Percentiles rank a stretch among this genome's conserved stretches.
These are phyloP conservation scores for Ectemnius lituratus DNA, from an alignment of 2,888 invertebrate species.

Conservation along the genomic window DNA sequence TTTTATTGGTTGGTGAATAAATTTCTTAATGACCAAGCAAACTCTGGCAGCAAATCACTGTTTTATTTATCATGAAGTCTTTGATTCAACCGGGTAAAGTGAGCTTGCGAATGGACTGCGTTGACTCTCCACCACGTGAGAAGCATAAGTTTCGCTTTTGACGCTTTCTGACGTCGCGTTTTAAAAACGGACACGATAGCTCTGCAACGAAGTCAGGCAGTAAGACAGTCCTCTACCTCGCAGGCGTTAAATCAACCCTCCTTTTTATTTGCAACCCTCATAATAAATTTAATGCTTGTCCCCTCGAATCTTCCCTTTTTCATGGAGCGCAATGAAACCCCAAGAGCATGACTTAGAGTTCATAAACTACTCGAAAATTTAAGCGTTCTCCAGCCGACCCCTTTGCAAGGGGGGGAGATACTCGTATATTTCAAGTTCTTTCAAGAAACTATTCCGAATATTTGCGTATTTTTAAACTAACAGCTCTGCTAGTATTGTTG, in stretches of 20 bases:
- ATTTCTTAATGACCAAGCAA: no score
- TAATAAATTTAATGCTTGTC: conserved; percentile 36
- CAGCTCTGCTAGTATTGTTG: no score
- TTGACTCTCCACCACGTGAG: conserved; percentile 32
- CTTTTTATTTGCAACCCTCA: conserved; percentile 48
- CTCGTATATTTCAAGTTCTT: no score
- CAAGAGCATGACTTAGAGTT: no score
- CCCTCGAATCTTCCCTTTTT: conserved; percentile 8
- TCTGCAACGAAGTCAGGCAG: conserved; percentile 32
- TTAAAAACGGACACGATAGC: conserved; percentile 42
- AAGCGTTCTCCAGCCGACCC: no score
- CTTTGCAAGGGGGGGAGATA: no score
- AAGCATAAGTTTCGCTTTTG: conserved; percentile 42
- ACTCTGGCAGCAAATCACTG: background rate
- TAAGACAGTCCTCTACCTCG: conserved; percentile 8
- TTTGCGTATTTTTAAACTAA: no score
- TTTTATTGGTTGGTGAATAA: no score
- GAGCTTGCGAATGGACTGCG: conserved; percentile 29
- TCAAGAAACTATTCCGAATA: no score
- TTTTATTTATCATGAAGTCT: conserved; percentile 3
- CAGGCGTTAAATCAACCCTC: conserved; percentile 41
- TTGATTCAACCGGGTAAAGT: conserved; percentile 28
- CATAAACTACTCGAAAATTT: no score
- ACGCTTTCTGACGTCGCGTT: conserved; percentile 31
- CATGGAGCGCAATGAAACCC: background rate